Conservation (phyloP, 2,797 vertebrate genomes). For the Alcedo quadribrachys region DNA sequence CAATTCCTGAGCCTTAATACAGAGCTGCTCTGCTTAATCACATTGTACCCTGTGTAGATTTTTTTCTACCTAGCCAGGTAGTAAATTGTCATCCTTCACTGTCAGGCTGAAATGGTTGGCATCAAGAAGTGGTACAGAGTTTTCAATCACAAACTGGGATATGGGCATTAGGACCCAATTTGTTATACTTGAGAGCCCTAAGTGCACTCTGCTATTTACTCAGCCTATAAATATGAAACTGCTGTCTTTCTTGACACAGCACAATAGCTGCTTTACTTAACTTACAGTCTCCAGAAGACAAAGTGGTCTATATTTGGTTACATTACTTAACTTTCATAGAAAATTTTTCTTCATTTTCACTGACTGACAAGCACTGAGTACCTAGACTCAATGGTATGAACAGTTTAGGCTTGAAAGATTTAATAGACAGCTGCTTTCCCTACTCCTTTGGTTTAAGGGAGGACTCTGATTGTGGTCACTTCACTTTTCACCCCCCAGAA, state of each 20-base stretch:
- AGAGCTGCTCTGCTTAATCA: neutral
- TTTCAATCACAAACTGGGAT: neutral
- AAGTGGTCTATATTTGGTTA: neutral
- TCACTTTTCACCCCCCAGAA: neutral
- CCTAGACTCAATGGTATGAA: neutral
- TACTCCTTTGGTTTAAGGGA: neutral
- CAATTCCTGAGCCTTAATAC: neutral
- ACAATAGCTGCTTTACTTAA: slow-evolving; percentile 5
- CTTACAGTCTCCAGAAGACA: neutral
- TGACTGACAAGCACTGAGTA: neutral
- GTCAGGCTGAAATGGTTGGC: neutral
- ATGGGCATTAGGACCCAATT: slow-evolving; percentile 1
- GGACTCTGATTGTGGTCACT: neutral
- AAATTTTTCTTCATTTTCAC: slow-evolving; percentile 27
- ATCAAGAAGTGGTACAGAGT: neutral
- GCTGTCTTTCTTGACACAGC: neutral
- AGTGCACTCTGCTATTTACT: slow-evolving; percentile 1
- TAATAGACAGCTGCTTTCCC: neutral
- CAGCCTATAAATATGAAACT: slow-evolving; percentile 20
- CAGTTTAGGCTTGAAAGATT: neutral
- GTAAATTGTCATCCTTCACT: neutral
- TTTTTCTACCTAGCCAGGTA: neutral
- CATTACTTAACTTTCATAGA: neutral
- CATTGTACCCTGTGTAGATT: neutral
- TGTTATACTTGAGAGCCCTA: slow-evolving; percentile 9